Conservation (phyloP, 2,888 invertebrate genomes). For the Leptinotarsa haldemani region DNA sequence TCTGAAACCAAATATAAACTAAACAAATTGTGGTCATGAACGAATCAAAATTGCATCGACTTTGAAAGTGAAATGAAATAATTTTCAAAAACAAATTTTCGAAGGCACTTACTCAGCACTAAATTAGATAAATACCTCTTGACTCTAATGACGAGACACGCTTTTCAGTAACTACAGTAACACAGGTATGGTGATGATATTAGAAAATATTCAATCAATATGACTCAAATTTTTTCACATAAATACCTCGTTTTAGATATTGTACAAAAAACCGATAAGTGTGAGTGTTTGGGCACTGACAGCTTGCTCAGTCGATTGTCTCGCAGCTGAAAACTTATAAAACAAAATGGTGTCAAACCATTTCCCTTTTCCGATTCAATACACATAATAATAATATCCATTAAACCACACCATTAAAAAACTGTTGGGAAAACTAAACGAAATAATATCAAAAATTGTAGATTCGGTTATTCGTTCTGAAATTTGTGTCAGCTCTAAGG, state of each 20-base stretch:
- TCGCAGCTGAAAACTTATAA: conserved; percentile 56
- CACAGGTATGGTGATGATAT: conserved; percentile 41
- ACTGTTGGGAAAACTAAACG: conserved; percentile 29
- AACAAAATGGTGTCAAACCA: conserved; percentile 50
- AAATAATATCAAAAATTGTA: conserved; percentile 11
- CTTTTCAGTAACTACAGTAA: conserved; percentile 46
- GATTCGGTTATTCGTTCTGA: not conserved
- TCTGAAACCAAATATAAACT: too few relatives aligned
- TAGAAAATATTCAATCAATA: conserved; percentile 35
- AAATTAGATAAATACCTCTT: conserved; percentile 52
- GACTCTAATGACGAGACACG: conserved; percentile 45
- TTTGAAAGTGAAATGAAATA: conserved; percentile 16
- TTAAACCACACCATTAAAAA: conserved; percentile 46
- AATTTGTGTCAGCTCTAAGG: not conserved
- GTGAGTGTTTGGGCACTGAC: conserved; percentile 50
- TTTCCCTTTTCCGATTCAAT: conserved; percentile 42
- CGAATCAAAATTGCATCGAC: not conserved
- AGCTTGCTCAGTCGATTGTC: conserved; percentile 47
- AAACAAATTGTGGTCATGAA: too few relatives aligned
- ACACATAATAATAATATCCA: conserved; percentile 32
- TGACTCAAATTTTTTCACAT: conserved; percentile 36
- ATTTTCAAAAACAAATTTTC: conserved; percentile 26
- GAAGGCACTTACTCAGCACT: conserved; percentile 37
- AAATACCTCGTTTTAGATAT: conserved; percentile 53
- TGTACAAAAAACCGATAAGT: conserved; percentile 50